Evolutionary conservation across 2,888 invertebrate species (phyloP).

Genomic region (Antheraea assamensis): DNA sequence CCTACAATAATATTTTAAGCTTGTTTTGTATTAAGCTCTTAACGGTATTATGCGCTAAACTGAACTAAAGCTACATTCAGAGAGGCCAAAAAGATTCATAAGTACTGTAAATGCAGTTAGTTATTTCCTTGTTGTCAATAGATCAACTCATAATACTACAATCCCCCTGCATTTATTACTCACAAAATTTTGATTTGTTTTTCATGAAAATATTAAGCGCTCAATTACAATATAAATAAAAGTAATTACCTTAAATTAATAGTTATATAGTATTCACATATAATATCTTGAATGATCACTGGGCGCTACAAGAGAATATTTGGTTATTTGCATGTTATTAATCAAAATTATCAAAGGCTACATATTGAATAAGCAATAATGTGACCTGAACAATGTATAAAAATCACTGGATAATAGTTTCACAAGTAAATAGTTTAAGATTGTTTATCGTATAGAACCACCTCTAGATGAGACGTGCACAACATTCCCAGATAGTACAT

Average conservation of each 20-base stretch:
- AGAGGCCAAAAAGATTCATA: no score
- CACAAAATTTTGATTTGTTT: no score
- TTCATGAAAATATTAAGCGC: no score
- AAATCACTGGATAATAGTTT: not conserved
- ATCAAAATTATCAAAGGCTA: not conserved
- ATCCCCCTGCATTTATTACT: no score
- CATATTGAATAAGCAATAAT: not conserved
- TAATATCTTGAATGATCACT: not conserved
- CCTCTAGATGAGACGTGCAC: constrained; percentile 67
- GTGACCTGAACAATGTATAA: not conserved
- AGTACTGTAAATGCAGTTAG: no score
- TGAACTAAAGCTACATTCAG: no score
- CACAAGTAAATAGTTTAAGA: not conserved
- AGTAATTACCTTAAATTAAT: no score
- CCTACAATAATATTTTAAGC: no score
- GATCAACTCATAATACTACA: no score
- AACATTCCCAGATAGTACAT: constrained; percentile 81
- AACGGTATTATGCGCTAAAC: no score
- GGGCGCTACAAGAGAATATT: not conserved
- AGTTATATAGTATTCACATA: not conserved
- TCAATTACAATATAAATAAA: no score
- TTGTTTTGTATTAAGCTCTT: not conserved
- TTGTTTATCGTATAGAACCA: constrained; percentile 4
- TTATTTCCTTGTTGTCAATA: no score
- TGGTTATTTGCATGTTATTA: not conserved